phyloP scores from a whole-genome alignment of 1,140 invertebrate genomes.

The Drosophila equinoxialis region DNA sequence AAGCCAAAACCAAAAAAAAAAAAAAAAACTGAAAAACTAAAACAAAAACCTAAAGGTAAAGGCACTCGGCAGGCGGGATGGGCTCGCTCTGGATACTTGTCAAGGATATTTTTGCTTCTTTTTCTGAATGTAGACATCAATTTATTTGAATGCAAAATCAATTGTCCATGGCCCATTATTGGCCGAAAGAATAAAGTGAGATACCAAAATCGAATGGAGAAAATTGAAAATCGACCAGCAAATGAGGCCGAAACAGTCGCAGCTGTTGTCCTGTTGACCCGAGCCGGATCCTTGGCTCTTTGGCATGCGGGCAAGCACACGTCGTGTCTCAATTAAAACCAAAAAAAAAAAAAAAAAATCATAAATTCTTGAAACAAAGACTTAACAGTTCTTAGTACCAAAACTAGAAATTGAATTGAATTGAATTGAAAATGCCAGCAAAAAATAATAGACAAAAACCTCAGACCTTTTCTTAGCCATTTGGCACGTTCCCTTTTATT shows the following conservation, averaged over 20 bases:
- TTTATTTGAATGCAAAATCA: conserved; percentile 58
- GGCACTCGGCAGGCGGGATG: conserved; percentile 34
- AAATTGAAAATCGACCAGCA: conserved; percentile 51
- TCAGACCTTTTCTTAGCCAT: conserved; percentile 24
- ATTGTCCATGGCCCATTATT: conserved; percentile 67
- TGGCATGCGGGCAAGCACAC: conserved; percentile 45
- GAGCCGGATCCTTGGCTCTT: background rate
- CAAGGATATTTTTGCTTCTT: conserved; percentile 20
- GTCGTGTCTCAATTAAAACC: conserved; percentile 48
- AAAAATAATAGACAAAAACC: conserved; percentile 17
- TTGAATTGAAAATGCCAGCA: background rate
- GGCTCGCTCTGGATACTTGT: conserved; percentile 66
- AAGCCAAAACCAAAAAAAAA: background rate
- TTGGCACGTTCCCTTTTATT: conserved; percentile 48
- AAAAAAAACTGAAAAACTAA: conserved; percentile 7
- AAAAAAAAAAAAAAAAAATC: too few species aligned
- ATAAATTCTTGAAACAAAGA: conserved; percentile 48
- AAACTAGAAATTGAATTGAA: conserved; percentile 25
- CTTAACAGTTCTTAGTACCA: conserved; percentile 42
- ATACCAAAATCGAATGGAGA: conserved; percentile 40
- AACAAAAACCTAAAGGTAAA: conserved; percentile 25
- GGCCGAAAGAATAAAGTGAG: conserved; percentile 60
- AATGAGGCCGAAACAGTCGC: conserved; percentile 46
- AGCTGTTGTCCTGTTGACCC: conserved; percentile 45
- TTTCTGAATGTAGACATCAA: conserved; percentile 67